These are phyloP conservation scores for Oxygymnocypris stewartii DNA, from an alignment of 2,113 vertebrate genomes.

Conservation along the genomic window DNA sequence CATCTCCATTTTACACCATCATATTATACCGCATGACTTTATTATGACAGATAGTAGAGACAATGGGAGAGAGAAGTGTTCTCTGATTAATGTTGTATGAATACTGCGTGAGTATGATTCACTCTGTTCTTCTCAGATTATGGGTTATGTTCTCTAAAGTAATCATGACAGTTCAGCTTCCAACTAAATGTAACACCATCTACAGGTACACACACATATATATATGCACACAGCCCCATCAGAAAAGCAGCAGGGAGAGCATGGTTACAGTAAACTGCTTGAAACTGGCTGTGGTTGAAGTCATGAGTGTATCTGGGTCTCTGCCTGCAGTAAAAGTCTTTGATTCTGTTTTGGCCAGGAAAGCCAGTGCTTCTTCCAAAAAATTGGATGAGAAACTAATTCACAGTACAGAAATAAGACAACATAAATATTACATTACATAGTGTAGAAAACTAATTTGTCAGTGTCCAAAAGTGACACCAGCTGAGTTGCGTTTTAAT, in stretches of 20 bases:
- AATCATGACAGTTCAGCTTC: slow-evolving; percentile 6
- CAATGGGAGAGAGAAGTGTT: not conserved
- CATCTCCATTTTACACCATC: not conserved
- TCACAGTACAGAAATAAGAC: not conserved
- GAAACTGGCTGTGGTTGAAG: not conserved
- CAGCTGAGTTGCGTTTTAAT: not conserved
- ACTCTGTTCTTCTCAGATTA: not conserved
- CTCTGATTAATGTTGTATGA: not conserved
- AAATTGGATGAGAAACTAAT: not conserved
- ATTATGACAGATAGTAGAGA: not conserved
- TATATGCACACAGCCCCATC: not conserved
- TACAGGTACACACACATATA: not conserved
- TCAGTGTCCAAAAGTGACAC: not conserved
- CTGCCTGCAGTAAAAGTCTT: not conserved
- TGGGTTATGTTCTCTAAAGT: slow-evolving; percentile 1
- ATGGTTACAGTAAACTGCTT: not conserved
- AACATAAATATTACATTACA: not conserved
- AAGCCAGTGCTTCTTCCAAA: not conserved
- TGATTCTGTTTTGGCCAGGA: not conserved
- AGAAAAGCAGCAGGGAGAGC: not conserved
- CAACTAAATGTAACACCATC: not conserved
- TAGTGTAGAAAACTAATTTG: not conserved
- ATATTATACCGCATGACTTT: not conserved
- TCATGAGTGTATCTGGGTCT: not conserved
- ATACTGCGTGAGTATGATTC: slow-evolving; percentile 19